Conservation (phyloP, 2,797 vertebrate species). For the Melopsittacus undulatus region DNA sequence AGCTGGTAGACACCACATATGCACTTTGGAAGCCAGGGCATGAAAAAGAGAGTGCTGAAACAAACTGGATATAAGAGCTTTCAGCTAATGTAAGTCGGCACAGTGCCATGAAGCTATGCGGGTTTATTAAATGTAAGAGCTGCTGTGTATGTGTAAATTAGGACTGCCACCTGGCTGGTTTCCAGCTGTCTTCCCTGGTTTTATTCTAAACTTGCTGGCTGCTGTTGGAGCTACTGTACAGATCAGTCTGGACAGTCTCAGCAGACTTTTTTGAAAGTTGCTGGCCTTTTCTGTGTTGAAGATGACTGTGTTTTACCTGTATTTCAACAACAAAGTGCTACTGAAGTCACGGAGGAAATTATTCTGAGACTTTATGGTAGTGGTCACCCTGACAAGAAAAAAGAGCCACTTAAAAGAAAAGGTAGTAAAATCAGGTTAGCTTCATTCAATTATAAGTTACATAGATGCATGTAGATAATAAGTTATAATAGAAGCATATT, state of each 20-base stretch:
- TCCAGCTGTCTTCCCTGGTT: constrained; percentile 61
- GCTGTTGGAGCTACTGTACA: constrained; percentile 57
- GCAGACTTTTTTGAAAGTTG: background rate
- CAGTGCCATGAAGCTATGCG: background rate
- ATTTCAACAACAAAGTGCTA: background rate
- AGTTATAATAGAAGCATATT: constrained; percentile 22
- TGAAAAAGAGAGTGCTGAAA: background rate
- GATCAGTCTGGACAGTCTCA: constrained; percentile 28
- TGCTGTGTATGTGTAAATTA: constrained; percentile 53
- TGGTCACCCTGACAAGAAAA: background rate
- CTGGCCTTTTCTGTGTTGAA: background rate
- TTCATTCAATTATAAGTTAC: background rate
- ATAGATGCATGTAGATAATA: background rate
- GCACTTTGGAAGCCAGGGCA: background rate
- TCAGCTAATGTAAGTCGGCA: constrained; percentile 28
- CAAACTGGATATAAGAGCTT: background rate
- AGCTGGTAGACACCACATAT: background rate
- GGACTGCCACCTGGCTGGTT: constrained; percentile 54
- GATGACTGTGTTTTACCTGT: background rate
- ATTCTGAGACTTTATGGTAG: background rate
- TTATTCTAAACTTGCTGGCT: constrained; percentile 35
- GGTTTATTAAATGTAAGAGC: constrained; percentile 51
- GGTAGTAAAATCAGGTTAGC: background rate
- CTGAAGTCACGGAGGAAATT: background rate
- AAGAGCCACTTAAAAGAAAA: background rate